Percentiles rank a stretch among this genome's conserved stretches.
Evolutionary conservation across 1,140 invertebrate species (phyloP).

Genomic region (Bombus fervidus): DNA sequence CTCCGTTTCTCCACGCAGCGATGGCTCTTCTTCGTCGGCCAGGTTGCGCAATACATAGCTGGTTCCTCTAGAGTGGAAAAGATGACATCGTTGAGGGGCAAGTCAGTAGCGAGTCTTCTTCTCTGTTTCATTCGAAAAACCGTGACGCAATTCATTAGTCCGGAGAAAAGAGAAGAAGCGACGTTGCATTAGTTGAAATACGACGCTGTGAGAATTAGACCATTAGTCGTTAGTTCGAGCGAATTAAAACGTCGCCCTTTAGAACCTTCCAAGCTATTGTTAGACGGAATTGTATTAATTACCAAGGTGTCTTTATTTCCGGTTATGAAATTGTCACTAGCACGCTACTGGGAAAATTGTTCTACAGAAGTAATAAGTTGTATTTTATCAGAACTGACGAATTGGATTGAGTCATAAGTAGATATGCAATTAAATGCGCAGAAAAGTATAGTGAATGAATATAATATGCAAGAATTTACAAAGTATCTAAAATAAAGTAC

Average conservation of each 20-base stretch:
- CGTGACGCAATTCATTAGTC: constrained; percentile 42
- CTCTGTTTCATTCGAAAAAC: background rate
- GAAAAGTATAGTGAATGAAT: too few species aligned
- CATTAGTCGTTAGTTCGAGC: constrained; percentile 32
- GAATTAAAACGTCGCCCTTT: background rate
- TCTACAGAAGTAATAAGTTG: background rate
- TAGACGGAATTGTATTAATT: constrained; percentile 4
- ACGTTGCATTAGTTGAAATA: constrained; percentile 1
- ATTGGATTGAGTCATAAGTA: background rate
- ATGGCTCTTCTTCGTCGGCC: background rate
- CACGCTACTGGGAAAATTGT: background rate
- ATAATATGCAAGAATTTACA: too few species aligned
- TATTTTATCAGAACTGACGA: background rate
- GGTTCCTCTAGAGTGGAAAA: background rate
- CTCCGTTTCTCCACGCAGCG: background rate
- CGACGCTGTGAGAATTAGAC: constrained; percentile 43
- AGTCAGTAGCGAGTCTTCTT: too few species aligned
- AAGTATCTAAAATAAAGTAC: too few species aligned
- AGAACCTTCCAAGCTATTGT: constrained; percentile 2
- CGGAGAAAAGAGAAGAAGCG: background rate
- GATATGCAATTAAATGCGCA: background rate
- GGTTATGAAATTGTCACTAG: background rate
- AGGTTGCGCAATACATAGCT: constrained; percentile 44
- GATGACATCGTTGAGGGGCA: background rate
- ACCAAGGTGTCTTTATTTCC: background rate